A percentile compares a stretch with the other conserved stretches of the same genome.
phyloP scores from a whole-genome alignment of 2,797 vertebrate genomes.

The Pangasius larnaudii region DNA sequence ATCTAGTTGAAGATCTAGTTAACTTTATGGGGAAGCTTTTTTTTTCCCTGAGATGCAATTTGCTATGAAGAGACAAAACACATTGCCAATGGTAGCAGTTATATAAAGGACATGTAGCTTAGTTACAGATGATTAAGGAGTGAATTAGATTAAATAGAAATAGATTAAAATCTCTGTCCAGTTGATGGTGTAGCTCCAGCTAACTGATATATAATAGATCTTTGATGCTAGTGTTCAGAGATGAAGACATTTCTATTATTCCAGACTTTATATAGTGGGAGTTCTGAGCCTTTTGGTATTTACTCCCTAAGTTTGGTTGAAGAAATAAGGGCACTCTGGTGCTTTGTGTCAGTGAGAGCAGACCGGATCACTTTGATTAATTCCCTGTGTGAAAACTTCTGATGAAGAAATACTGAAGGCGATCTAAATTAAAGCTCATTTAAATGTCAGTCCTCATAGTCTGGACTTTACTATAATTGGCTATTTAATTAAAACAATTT shows the following conservation, averaged over 20 bases:
- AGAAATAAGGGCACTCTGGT: constrained; percentile 82
- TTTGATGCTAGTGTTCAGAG: neutral
- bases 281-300: neutral
- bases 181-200: neutral
- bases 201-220: neutral
- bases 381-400: constrained; percentile 96
- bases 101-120: neutral
- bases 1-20: neutral
- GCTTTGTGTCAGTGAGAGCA: constrained; percentile 82
- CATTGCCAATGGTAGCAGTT: neutral
- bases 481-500: constrained; percentile 99
- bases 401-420: constrained; percentile 99
- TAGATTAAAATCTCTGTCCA: neutral
- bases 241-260: neutral
- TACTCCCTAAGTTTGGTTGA: constrained; percentile 71
- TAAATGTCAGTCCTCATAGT: constrained; percentile 99
- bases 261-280: neutral
- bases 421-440: constrained; percentile 99
- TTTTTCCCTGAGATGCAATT: neutral
- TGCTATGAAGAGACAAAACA: neutral
- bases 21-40: neutral
- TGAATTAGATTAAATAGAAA: neutral
- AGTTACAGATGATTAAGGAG: no score
- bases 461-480: constrained; percentile 99
- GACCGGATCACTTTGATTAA: constrained; percentile 77